A percentile compares a stretch with the other conserved stretches of the same genome.
phyloP scores from a whole-genome alignment of 2,888 invertebrate species.

The Neelides folsomi region DNA sequence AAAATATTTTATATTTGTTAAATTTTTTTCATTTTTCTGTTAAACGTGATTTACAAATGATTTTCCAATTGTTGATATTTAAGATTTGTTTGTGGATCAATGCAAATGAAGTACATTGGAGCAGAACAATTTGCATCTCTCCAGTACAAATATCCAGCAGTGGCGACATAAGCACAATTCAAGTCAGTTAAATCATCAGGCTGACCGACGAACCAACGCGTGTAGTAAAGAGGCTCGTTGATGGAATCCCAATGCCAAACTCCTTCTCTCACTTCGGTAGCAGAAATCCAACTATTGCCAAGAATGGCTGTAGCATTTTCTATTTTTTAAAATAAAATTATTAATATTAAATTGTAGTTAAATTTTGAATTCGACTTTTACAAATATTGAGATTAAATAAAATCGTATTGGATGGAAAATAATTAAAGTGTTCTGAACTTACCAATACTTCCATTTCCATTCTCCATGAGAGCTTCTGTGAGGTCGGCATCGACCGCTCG shows the following conservation, averaged over 20 bases:
- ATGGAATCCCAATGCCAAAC: conserved; percentile 24
- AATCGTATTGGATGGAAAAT: not conserved
- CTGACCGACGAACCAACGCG: conserved; percentile 27
- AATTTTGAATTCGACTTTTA: not conserved
- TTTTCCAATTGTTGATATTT: no score
- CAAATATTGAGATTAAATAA: not conserved
- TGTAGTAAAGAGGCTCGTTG: conserved; percentile 19
- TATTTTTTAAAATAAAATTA: not conserved
- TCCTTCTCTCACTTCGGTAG: conserved; percentile 18
- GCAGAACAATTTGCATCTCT: conserved; percentile 29
- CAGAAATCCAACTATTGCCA: conserved; percentile 21
- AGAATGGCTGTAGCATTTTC: conserved; percentile 7
- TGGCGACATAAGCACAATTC: conserved; percentile 25
- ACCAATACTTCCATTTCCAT: conserved; percentile 14
- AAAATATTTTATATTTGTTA: no score
- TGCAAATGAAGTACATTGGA: conserved; percentile 26
- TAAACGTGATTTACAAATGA: no score
- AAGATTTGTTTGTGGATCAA: no score
- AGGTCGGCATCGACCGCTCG: conserved; percentile 18
- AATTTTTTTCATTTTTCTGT: no score
- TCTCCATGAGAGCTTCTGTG: conserved; percentile 12
- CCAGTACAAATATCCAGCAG: conserved; percentile 17
- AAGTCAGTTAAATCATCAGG: conserved; percentile 19
- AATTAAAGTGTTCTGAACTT: not conserved
- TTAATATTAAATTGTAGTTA: not conserved